These are phyloP conservation scores for Drosophila helvetica DNA, from an alignment of 2,888 invertebrate genomes.

Conservation along the genomic window DNA sequence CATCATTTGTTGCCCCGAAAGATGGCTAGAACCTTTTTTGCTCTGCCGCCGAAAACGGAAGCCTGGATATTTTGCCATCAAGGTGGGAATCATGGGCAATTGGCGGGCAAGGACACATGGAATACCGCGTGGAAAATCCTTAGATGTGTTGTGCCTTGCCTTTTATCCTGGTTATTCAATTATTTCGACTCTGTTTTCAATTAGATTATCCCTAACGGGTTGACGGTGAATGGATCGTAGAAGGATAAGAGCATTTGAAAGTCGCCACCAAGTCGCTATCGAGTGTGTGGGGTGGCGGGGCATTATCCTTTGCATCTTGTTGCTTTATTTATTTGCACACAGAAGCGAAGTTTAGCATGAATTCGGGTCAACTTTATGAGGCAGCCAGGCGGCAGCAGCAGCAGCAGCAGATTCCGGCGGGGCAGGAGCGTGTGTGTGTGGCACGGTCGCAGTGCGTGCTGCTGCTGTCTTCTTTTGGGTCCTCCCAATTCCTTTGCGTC, in stretches of 20 bases:
- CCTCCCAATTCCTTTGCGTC: constrained; percentile 27
- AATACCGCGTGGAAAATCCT: not conserved
- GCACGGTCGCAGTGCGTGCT: constrained; percentile 56
- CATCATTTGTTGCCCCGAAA: constrained; percentile 52
- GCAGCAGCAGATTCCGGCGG: constrained; percentile 8
- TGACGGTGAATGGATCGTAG: not conserved
- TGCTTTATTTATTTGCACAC: constrained; percentile 75
- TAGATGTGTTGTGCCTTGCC: not conserved
- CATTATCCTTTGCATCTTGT: constrained; percentile 42
- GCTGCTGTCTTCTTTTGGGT: constrained; percentile 46
- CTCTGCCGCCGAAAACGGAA: constrained; percentile 25
- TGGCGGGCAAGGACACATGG: constrained; percentile 3
- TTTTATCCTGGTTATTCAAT: constrained; percentile 14
- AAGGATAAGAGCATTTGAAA: constrained; percentile 24
- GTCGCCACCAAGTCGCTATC: constrained; percentile 5
- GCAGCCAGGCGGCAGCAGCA: constrained; percentile 59
- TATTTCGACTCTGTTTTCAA: constrained; percentile 9
- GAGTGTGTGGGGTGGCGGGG: not conserved
- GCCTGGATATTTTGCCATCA: constrained; percentile 25
- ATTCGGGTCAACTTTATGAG: constrained; percentile 80
- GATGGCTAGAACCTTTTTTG: constrained; percentile 8
- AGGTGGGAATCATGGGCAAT: constrained; percentile 19
- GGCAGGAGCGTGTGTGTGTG: not conserved
- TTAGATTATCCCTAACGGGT: constrained; percentile 15
- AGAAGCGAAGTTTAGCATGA: constrained; percentile 65